phyloP scores from a whole-genome alignment of 2,888 invertebrate species.

The Myathropa florea region DNA sequence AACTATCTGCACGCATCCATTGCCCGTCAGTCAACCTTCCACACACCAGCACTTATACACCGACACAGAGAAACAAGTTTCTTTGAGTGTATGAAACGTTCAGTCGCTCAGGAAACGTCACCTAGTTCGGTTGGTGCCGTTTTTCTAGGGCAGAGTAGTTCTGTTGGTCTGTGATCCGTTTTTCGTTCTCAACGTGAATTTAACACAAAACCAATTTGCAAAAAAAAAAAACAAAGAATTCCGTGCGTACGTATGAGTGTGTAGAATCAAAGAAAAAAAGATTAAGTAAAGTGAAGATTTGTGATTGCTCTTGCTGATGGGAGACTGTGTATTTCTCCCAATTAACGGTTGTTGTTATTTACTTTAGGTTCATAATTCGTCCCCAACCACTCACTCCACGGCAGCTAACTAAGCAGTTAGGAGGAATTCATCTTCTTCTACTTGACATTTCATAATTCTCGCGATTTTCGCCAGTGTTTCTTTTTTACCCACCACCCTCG shows the following conservation, averaged over 20 bases:
- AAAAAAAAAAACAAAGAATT: not conserved
- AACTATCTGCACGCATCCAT: too few relatives aligned
- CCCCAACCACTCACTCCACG: not conserved
- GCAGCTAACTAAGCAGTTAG: conserved; percentile 9
- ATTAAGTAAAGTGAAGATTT: not conserved
- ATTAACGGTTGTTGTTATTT: conserved; percentile 42
- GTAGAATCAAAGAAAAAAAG: not conserved
- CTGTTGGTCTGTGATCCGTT: conserved; percentile 12
- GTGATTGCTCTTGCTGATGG: not conserved
- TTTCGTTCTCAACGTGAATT: conserved; percentile 18
- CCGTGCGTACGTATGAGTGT: not conserved
- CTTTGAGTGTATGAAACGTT: conserved; percentile 52
- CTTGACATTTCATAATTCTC: conserved; percentile 66
- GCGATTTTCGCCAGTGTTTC: conserved; percentile 4
- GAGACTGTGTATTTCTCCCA: not conserved
- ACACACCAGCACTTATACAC: conserved; percentile 9
- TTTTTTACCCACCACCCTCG: not conserved
- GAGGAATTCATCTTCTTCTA: conserved; percentile 22
- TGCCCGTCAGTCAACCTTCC: not conserved
- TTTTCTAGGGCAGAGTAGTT: conserved; percentile 43
- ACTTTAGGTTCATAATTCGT: conserved; percentile 26
- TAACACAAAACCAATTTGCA: not conserved
- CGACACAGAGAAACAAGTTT: conserved; percentile 31
- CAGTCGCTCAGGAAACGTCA: conserved; percentile 68
- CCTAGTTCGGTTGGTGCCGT: conserved; percentile 68